These are phyloP conservation scores for Odontamblyopus lacepedii DNA, from an alignment of 2,797 vertebrate genomes.

Conservation along the genomic window DNA sequence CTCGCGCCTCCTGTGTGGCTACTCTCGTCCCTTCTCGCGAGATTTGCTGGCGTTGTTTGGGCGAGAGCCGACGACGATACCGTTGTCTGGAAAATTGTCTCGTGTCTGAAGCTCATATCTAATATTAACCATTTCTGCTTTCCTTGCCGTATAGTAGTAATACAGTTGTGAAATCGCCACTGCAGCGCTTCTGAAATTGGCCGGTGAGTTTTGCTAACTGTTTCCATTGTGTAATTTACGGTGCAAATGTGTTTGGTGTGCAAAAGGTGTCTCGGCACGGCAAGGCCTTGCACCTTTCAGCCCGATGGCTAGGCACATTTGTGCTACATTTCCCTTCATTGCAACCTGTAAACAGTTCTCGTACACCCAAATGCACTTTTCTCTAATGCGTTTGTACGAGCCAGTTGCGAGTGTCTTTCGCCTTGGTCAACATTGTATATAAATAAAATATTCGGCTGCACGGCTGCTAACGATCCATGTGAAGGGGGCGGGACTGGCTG, in stretches of 20 bases:
- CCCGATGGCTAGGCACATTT: conserved; percentile 36
- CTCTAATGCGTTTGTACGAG: background rate
- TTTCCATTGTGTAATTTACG: conserved; percentile 38
- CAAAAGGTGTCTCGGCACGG: conserved; percentile 53
- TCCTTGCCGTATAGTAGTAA: conserved; percentile 17
- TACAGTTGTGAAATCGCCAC: conserved; percentile 22
- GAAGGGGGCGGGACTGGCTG: conserved; percentile 76
- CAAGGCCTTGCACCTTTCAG: conserved; percentile 64
- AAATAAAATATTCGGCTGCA: background rate
- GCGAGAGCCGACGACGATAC: conserved; percentile 74
- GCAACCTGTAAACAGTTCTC: background rate
- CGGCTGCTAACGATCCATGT: conserved; percentile 62
- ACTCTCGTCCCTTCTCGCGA: conserved; percentile 56
- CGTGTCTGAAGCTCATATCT: conserved; percentile 62
- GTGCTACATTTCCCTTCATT: background rate
- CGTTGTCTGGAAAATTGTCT: conserved; percentile 75
- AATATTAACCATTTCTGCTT: conserved; percentile 30
- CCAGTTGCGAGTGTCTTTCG: background rate
- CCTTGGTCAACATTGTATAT: background rate
- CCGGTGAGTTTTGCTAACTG: conserved; percentile 69
- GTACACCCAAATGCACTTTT: too few species aligned
- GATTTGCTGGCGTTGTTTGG: conserved; percentile 73
- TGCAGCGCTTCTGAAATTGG: conserved; percentile 44
- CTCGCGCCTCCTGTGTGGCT: background rate
- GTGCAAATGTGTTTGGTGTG: conserved; percentile 56